Evolutionary conservation across 2,888 invertebrate species (phyloP), one percentile per base, ranked within the genome.

Genomic region (Amblyjoppa proteus): DNA sequence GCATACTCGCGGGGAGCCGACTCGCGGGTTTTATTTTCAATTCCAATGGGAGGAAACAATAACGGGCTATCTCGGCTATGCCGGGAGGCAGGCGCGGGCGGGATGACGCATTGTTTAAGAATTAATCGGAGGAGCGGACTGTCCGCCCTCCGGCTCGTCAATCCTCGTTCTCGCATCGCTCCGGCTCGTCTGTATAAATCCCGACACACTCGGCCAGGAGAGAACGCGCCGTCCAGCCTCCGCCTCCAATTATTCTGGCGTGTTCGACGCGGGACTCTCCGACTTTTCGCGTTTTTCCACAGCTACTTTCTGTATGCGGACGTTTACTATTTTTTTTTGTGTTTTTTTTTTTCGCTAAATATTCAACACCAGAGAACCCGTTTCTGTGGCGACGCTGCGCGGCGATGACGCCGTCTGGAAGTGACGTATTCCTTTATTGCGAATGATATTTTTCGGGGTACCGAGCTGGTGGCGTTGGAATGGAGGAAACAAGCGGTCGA

Each of bases 51-150:
- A 75, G 85, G 81, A 87, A 84, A 90, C 90, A 90, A 90, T 90
- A 90, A 90, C 87, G 87, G 53, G 88, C 88, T 80, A 81, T 79
- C 86, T 87, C 84, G 87, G 81, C 87, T 68, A 83, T 84, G 34
- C 51, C 87, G 73, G 73, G 84, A 83, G 79, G 82, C 78, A 83
- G 81, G 80, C 88, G 87, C 83, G 88, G 70, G 79, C 82, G 83
- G 84, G 90, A 91, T 91, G 90, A 89, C 87, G 90, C 89, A 91
- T 91, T 91, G 91, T 92, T 91, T 90, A 91, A 91, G 90, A 91
- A 91, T 92, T 91, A 91, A 91, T 91, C 90, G 90, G 87, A 79
- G 84, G 88, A 86, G 86, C 87, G 86, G 85, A 74, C 86, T 66
- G 70, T 81, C 79, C 86, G 70, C 81, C 64, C 64, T 78, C 70